Conservation (phyloP, 2,113 vertebrate genomes). For the Lepus europaeus region DNA sequence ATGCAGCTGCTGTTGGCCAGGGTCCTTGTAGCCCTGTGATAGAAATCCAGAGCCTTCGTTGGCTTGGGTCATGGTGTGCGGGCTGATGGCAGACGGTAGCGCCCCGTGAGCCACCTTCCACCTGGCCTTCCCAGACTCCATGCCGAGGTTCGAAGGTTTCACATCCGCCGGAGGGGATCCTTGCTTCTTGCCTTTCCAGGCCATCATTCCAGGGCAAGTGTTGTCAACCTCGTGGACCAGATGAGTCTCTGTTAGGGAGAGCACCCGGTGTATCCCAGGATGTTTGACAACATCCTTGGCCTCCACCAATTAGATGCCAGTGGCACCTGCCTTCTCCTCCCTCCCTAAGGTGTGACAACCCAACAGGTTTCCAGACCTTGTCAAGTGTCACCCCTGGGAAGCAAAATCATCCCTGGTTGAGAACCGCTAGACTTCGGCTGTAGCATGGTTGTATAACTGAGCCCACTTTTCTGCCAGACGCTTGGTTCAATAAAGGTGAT, state of each 20-base stretch:
- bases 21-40: not conserved
- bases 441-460: not conserved
- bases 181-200: not conserved
- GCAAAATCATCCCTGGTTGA: not conserved
- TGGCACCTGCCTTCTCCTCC: not conserved
- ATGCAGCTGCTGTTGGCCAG: not conserved
- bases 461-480: not conserved
- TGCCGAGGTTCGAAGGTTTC: not conserved
- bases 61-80: not conserved
- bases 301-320: not conserved
- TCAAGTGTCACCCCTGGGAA: not conserved
- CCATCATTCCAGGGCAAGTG: not conserved
- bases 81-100: not conserved
- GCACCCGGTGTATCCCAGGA: not conserved
- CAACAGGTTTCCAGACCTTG: not conserved
- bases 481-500: constrained; percentile 15
- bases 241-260: not conserved
- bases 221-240: not conserved
- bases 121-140: not conserved
- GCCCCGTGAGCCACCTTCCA: not conserved
- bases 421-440: not conserved
- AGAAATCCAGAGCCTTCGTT: not conserved
- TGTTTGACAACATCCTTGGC: not conserved
- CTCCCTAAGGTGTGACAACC: not conserved
- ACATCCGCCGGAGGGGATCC: not conserved